Evolutionary conservation across 2,797 vertebrate genomes (phyloP).

Genomic region (Remorina albescens): DNA sequence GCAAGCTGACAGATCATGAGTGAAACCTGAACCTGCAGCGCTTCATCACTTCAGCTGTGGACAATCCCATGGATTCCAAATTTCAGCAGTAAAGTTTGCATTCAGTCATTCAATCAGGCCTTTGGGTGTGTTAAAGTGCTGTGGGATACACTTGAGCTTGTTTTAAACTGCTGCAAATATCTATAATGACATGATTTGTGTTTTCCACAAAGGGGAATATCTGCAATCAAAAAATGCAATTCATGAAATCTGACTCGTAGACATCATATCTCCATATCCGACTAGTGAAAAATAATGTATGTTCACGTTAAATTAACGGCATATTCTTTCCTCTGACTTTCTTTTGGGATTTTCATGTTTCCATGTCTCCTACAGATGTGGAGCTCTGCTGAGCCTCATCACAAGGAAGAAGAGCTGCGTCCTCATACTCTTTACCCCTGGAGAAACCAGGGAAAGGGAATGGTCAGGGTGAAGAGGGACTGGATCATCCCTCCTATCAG

Average conservation of each 20-base stretch:
- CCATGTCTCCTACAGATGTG: conserved; percentile 56
- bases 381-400: conserved; percentile 47
- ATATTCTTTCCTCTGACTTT: conserved; percentile 9
- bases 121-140: conserved; percentile 47
- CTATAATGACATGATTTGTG: conserved; percentile 59
- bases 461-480: conserved; percentile 89
- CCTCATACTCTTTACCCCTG: conserved; percentile 79
- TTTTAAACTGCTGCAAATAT: conserved; percentile 72
- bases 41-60: conserved; percentile 36
- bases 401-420: conserved; percentile 32
- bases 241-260: conserved; percentile 26
- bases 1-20: conserved; percentile 55
- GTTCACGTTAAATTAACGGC: neutral
- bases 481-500: conserved; percentile 98
- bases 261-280: conserved; percentile 3
- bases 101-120: conserved; percentile 56
- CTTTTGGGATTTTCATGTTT: conserved; percentile 8
- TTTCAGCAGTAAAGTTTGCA: conserved; percentile 44
- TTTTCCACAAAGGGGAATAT: conserved; percentile 36
- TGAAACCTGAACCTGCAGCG: conserved; percentile 70
- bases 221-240: conserved; percentile 27
- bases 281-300: neutral
- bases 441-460: conserved; percentile 61
- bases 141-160: conserved; percentile 36
- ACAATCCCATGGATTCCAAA: conserved; percentile 63